These are phyloP conservation scores for Hybognathus amarus DNA, from an alignment of 2,797 vertebrate genomes.

Conservation along the genomic window DNA sequence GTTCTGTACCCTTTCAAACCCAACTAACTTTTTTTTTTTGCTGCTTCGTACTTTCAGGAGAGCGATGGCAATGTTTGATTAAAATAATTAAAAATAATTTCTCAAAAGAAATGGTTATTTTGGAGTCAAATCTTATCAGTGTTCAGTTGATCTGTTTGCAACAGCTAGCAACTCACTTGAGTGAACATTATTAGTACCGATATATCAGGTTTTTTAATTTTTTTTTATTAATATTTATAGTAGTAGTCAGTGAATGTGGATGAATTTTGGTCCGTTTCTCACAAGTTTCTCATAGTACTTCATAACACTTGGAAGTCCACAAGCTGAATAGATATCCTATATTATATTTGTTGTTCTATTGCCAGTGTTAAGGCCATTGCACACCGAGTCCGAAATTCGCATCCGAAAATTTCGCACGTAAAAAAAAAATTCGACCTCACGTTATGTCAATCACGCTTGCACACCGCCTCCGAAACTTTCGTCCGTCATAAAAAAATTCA, in stretches of 20 bases:
- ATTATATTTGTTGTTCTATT: neutral
- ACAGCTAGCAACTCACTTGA: neutral
- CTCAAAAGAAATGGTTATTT: neutral
- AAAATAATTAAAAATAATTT: neutral
- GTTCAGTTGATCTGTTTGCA: neutral
- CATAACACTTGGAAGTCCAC: neutral
- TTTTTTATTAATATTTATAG: neutral
- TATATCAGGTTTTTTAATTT: too few relatives aligned
- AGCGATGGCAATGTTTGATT: neutral
- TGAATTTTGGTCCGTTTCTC: neutral
- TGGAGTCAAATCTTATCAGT: neutral
- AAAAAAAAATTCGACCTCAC: too few relatives aligned
- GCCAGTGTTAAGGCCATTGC: too few relatives aligned
- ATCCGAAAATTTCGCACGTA: too few relatives aligned
- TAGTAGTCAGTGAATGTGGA: neutral
- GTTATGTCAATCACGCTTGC: too few relatives aligned
- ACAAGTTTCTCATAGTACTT: neutral
- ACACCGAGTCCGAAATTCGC: too few relatives aligned
- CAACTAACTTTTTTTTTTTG: neutral
- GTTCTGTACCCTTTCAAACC: neutral
- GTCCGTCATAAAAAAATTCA: too few relatives aligned
- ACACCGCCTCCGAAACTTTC: too few relatives aligned
- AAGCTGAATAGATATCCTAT: neutral
- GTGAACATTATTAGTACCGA: too few relatives aligned
- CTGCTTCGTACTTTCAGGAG: neutral